Percentiles rank a stretch among this genome's conserved stretches.
These are phyloP conservation scores for Pterocles burchelli DNA, from an alignment of 2,113 vertebrate species.

Conservation along the genomic window DNA sequence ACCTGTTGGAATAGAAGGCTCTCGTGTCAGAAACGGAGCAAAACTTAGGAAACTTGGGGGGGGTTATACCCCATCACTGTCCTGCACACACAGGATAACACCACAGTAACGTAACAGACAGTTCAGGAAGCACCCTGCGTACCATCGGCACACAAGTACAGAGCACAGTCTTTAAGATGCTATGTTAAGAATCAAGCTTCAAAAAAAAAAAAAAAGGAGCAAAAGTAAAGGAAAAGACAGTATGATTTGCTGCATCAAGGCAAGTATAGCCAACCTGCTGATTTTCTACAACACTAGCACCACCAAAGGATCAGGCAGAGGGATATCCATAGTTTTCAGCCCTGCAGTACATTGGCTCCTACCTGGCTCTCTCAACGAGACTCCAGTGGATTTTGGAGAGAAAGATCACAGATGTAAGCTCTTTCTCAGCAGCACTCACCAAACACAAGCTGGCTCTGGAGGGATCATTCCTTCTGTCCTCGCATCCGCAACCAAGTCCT, in stretches of 20 bases:
- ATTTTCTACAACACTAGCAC: conserved; percentile 57
- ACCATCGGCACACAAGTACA: not conserved
- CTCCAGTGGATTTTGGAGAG: not conserved
- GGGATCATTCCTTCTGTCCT: not conserved
- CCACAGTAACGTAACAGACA: not conserved
- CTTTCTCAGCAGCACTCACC: not conserved
- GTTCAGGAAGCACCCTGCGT: not conserved
- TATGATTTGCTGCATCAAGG: not conserved
- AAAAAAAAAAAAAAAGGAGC: not conserved
- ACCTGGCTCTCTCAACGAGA: not conserved
- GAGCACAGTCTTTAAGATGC: not conserved
- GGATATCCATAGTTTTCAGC: not conserved
- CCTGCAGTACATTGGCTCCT: not conserved
- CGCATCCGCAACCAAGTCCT: not conserved
- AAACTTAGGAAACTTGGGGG: not conserved
- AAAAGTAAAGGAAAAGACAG: conserved; percentile 4
- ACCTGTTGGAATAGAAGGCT: not conserved
- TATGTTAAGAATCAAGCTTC: not conserved
- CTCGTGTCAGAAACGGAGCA: not conserved
- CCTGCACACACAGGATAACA: not conserved
- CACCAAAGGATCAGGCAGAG: conserved; percentile 50
- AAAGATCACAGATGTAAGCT: not conserved
- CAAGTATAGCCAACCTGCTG: not conserved
- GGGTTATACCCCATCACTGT: not conserved
- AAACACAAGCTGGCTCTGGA: not conserved